A percentile compares a stretch with the other conserved stretches of the same genome.
Conservation (phyloP, 35 echinoderm and acorn worm species). For the Ophioderma brevispina region DNA sequence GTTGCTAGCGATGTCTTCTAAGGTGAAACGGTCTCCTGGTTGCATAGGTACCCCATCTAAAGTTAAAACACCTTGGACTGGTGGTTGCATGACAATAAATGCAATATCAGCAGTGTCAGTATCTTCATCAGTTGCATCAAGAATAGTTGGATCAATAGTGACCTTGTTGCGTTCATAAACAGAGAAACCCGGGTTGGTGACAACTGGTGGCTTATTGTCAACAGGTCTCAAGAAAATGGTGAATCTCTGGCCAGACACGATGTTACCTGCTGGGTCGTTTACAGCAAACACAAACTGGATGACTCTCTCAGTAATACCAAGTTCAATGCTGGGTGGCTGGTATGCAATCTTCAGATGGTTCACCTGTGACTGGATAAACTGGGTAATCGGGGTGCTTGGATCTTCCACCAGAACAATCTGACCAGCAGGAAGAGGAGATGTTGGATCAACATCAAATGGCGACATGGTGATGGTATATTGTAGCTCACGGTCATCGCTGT, state of each 20-base stretch:
- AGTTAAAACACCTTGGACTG: conserved; percentile 41
- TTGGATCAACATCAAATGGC: conserved; percentile 67
- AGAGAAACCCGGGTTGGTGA: conserved; percentile 84
- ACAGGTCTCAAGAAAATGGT: conserved; percentile 80
- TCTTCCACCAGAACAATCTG: conserved; percentile 79
- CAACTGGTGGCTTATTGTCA: conserved; percentile 87
- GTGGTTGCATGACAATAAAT: conserved; percentile 55
- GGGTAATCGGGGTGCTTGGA: conserved; percentile 62
- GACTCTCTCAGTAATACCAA: conserved; percentile 83
- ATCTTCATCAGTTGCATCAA: conserved; percentile 84
- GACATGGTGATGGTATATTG: conserved; percentile 71
- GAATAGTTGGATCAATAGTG: conserved; percentile 54
- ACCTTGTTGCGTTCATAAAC: conserved; percentile 69
- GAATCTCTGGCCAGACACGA: conserved; percentile 63
- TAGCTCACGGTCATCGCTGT: conserved; percentile 90
- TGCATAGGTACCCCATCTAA: conserved; percentile 58
- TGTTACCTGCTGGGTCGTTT: conserved; percentile 79
- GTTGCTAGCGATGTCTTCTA: conserved; percentile 72
- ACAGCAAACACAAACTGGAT: conserved; percentile 88
- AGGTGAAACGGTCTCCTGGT: conserved; percentile 68
- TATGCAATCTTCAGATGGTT: conserved; percentile 96
- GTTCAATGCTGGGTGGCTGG: conserved; percentile 85
- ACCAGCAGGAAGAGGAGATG: conserved; percentile 81
- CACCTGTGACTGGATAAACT: conserved; percentile 85
- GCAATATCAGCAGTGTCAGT: conserved; percentile 49